Percentiles rank a stretch among this genome's conserved stretches.
Evolutionary conservation across 92 coral and sea anemone genomes (phyloP).

Genomic region (Muricea muricata): DNA sequence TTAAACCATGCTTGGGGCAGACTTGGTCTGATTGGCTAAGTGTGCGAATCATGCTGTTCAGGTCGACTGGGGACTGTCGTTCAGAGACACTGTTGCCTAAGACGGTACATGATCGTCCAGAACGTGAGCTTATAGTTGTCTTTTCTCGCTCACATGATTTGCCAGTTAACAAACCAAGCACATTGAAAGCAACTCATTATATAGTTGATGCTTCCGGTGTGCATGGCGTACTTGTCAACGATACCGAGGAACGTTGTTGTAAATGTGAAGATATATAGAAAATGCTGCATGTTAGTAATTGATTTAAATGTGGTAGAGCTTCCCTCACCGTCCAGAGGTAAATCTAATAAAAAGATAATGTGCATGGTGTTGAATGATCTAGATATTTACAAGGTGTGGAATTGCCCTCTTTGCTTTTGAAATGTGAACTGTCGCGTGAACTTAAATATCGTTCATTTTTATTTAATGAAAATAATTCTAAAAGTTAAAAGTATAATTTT

Average conservation of each 20-base stretch:
- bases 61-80: slow-evolving; percentile 32
- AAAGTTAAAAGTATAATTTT: too few species aligned
- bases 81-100: not conserved
- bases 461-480: too few species aligned
- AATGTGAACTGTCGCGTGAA: too few species aligned
- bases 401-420: too few species aligned
- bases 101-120: not conserved
- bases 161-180: slow-evolving; percentile 44
- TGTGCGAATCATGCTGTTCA: slow-evolving; percentile 77
- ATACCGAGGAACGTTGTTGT: not conserved
- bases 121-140: slow-evolving; percentile 71
- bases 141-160: slow-evolving; percentile 82
- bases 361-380: too few species aligned
- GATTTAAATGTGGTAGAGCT: too few species aligned
- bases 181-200: slow-evolving; percentile 64
- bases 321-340: too few species aligned
- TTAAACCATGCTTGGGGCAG: slow-evolving; percentile 89
- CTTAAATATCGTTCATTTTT: too few species aligned
- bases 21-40: slow-evolving; percentile 94
- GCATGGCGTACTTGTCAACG: slow-evolving; percentile 55
- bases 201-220: slow-evolving; percentile 79
- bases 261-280: too few species aligned
- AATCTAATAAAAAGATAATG: too few species aligned
- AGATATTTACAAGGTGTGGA: too few species aligned
- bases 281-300: too few species aligned